Conservation (phyloP, 2,797 vertebrate species). For the Squalus acanthias region DNA sequence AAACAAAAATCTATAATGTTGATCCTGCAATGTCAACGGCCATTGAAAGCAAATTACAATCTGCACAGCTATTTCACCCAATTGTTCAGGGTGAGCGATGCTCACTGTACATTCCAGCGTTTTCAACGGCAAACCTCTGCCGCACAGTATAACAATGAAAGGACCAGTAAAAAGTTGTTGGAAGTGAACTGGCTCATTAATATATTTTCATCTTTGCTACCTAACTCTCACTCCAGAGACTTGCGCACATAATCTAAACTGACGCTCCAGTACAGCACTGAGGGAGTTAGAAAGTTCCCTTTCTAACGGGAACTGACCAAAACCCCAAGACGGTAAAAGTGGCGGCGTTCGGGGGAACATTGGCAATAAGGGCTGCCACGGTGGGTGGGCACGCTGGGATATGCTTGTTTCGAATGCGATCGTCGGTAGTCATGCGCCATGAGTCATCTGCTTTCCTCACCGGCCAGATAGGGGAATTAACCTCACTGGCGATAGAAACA, state of each 20-base stretch:
- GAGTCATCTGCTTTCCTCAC: too few species aligned
- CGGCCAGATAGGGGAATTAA: too few species aligned
- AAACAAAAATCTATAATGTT: slow-evolving; percentile 99
- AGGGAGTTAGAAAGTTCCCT: too few species aligned
- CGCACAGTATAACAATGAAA: slow-evolving; percentile 65
- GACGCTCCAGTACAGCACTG: too few species aligned
- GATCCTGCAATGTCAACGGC: slow-evolving; percentile 95
- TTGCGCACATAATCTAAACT: not conserved
- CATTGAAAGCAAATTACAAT: slow-evolving; percentile 99
- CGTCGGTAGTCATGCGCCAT: too few species aligned
- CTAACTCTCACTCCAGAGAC: not conserved
- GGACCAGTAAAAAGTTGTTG: slow-evolving; percentile 44
- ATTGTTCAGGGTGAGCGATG: slow-evolving; percentile 91
- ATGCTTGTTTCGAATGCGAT: too few species aligned
- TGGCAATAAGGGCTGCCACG: too few species aligned
- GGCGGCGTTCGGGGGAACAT: too few species aligned
- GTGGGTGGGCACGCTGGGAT: too few species aligned
- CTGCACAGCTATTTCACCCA: slow-evolving; percentile 98
- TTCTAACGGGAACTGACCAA: too few species aligned
- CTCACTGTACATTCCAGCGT: slow-evolving; percentile 70
- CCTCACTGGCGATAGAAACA: too few species aligned
- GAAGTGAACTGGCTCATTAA: slow-evolving; percentile 51
- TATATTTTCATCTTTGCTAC: slow-evolving; percentile 5
- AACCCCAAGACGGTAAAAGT: too few species aligned
- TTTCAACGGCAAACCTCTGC: slow-evolving; percentile 61